Evolutionary conservation across 2,888 invertebrate species (phyloP), one percentile per base, ranked within the genome.

Genomic region (Dicyrtomina minuta): DNA sequence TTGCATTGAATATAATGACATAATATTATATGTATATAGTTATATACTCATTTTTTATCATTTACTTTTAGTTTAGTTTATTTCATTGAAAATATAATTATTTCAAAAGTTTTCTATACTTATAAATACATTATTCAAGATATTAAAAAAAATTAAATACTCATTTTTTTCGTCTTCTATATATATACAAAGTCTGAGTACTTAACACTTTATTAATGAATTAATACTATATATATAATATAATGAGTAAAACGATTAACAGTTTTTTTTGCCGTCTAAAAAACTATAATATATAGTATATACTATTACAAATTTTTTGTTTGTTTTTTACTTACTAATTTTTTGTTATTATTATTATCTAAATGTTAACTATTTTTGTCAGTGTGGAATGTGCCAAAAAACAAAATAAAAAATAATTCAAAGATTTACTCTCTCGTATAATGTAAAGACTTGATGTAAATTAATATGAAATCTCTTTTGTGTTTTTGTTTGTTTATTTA

Each of bases 401-500:
- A 20, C 22, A 49, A 49, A 49, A 22, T n/a, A 53, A 22, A 17
- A 6, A 53, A 53, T 17, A 46, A 53, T 53, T 53, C 22, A 53
- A 17, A 46, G n/a, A n/a, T n/a, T n/a, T n/a, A n/a, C n/a, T n/a
- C n/a, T n/a, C n/a, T n/a, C n/a, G n/a, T n/a, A 46, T 46, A 12
- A 46, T 46, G 15, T 6, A 33, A 3, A 5, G 33, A 33, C 33
- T 53, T n/a, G 15, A 46, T 46, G 53, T 22, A 58, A 26, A 41
- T 58, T 58, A 58, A 58, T 58, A 58, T 58, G 41, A 27, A 4
- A n/a, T 58, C 39, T 58, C 15, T 49, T 10, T 27, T 56, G 15
- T 58, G 33, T 58, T 41, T 6, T n/a, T 49, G n/a, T 56, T n/a
- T 33, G 33, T 33, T 33, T 33, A 33, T 5, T 33, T 33, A 3